Base-by-base conservation (phyloP, 2,888 invertebrate species). In the Caenorhabditis imperialis region DNA sequence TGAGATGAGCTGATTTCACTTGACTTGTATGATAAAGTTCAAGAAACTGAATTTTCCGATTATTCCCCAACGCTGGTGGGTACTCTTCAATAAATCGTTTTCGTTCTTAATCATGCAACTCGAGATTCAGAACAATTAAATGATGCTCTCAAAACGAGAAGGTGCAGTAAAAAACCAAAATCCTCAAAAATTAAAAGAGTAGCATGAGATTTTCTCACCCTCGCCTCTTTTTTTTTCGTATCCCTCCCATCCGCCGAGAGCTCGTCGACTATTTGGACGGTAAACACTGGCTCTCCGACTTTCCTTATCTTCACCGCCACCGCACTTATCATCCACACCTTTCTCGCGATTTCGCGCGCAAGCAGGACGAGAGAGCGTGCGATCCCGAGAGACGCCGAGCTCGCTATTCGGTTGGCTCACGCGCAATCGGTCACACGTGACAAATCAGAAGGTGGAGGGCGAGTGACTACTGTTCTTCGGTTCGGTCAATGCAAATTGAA, bases 151-250 rank as follows among this genome's bases (percentile, higher is more conserved):
- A 20, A 25, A 25, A 23, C 27, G 23, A 20, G 5, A 18, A 7
- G 20, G 20, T 3, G 20, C 8, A 7, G 42, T 18, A 27, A 47
- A n/a, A 16, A 51, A 23, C 14, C 8, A 18, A 16, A 3, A 18
- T n/a, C 22, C 12, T 12, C 25, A 54, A 54, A 23, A 33, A 33
- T 30, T n/a, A 18, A 55, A 44, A 55, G 30, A 33, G 48, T 50
- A 18, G 27, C 7, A 20, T 27, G 63, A 62, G 47, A 63, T 48
- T 47, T 63, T 63, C 63, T 54, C 63, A 63, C 63, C 50, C 54
- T 63, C 40, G 12, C 35, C 35, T 35, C 35, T 35, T 10, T 35
- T 12, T 35, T 35, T 18, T 40, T n/a, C n/a, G 4, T n/a, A 12
- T 16, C 44, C 8, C 44, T 20, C 20, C 10, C 8, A 3, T 14